Base-by-base conservation (phyloP, 2,888 invertebrate genomes). In the Synergus japonicus region DNA sequence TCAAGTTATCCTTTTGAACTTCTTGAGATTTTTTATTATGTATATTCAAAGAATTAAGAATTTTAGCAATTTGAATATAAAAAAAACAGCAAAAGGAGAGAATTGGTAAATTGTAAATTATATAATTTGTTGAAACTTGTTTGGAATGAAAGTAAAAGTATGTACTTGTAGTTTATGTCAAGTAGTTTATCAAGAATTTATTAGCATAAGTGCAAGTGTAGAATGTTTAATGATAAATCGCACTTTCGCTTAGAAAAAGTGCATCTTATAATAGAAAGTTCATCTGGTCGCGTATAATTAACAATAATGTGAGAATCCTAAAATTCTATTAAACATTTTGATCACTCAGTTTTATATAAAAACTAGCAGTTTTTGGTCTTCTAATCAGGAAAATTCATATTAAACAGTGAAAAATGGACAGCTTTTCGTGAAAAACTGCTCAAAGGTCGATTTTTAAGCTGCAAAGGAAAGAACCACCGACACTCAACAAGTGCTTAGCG, bases 171-270 rank as follows among this genome's bases (percentile, higher is more conserved):
- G 43, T 66, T 67, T 22, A 43, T 44, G 66, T n/a, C 18, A 69
- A 46, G 46, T 13, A 67, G 37, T 73, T 73, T 54, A 54, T 54
- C 54, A 54, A 18, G 18, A 43, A 73, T 54, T 69, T 37, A 73
- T 73, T 41, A 54, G 54, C 49, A 54, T 54, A 73, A 54, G 37
- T 73, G 37, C 54, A 41, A 73, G 54, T 41, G 15, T 41, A 54
- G 49, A 18, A 54, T 54, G 54, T 9, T 13, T 73, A 73, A 54
- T 37, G 37, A 54, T 73, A 54, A 73, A 73, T 54, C 15, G 5
- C 12, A 73, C 73, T 73, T 73, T 73, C 73, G 73, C 73, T 73
- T 29, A 49, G 15, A 37, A 73, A 73, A 73, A 73, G 29, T 73
- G 37, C 37, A 73, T 54, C 54, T 73, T 73, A 49, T 44, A 5